Conservation (phyloP, 2,888 invertebrate species). For the Caenorhabditis wallacei region DNA sequence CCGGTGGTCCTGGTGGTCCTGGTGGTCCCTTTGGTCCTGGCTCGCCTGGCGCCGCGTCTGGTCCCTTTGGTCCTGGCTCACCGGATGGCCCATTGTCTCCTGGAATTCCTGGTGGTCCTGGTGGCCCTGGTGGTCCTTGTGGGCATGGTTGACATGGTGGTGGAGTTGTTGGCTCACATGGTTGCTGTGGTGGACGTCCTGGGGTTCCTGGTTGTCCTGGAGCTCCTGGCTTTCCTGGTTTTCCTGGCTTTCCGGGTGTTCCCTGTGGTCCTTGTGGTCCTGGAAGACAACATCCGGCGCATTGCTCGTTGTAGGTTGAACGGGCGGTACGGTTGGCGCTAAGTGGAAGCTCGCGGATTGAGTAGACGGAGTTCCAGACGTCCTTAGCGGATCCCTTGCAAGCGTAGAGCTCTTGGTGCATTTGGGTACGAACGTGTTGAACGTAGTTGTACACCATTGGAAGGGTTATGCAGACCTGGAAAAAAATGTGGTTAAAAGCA, state of each 20-base stretch:
- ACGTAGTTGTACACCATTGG: conserved; percentile 80
- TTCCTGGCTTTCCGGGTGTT: conserved; percentile 77
- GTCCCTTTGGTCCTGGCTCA: conserved; percentile 76
- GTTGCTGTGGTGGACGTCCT: conserved; percentile 76
- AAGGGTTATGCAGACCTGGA: conserved; percentile 74
- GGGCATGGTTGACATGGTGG: conserved; percentile 79
- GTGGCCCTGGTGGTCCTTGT: conserved; percentile 77
- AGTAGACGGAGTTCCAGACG: conserved; percentile 76
- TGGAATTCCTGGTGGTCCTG: conserved; percentile 76
- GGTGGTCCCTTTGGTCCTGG: conserved; percentile 79
- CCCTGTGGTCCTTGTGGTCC: conserved; percentile 76
- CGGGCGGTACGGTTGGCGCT: conserved; percentile 76
- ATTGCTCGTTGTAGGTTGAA: conserved; percentile 74
- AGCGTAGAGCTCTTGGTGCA: conserved; percentile 75
- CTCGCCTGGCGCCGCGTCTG: conserved; percentile 76
- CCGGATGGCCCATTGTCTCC: conserved; percentile 77
- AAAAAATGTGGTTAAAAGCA: too few species aligned
- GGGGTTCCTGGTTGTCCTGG: conserved; percentile 77
- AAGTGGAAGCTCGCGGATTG: conserved; percentile 73
- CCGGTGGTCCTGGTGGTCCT: conserved; percentile 74
- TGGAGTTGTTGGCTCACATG: conserved; percentile 76
- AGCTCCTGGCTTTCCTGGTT: conserved; percentile 78
- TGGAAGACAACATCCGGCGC: conserved; percentile 77
- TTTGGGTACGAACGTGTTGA: conserved; percentile 76
- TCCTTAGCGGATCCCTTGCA: conserved; percentile 78